Percentiles rank a stretch among this genome's conserved stretches.
Conservation (phyloP, 2,888 invertebrate species). For the Ditula angustiorana region DNA sequence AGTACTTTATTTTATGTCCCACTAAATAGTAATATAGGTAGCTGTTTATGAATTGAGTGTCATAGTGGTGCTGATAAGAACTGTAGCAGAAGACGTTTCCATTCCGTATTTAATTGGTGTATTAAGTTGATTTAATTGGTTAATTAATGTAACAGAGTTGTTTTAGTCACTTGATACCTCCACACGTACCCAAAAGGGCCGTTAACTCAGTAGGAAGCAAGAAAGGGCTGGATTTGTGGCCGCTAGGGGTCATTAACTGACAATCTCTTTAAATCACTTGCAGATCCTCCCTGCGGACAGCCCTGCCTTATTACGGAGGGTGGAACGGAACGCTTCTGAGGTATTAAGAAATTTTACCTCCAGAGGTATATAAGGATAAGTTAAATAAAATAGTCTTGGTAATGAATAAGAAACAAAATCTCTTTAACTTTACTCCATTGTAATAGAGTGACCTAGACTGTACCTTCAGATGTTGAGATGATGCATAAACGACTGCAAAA, state of each 20-base stretch:
- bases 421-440: too few species aligned
- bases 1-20: slow-evolving; percentile 51
- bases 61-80: slow-evolving; percentile 3
- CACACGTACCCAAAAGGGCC: slow-evolving; percentile 53
- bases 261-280: slow-evolving; percentile 83
- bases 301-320: slow-evolving; percentile 74
- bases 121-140: slow-evolving; percentile 28
- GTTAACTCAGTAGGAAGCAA: slow-evolving; percentile 61
- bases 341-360: slow-evolving; percentile 75
- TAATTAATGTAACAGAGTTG: slow-evolving; percentile 34
- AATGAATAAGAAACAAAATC: too few species aligned
- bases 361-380: slow-evolving; percentile 43
- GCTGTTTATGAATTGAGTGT: slow-evolving; percentile 22
- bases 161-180: slow-evolving; percentile 44
- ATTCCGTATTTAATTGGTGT: not conserved
- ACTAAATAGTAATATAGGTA: slow-evolving; percentile 47
- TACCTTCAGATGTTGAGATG: too few species aligned
- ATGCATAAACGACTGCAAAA: not conserved
- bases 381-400: not conserved
- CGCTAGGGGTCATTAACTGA: slow-evolving; percentile 76
- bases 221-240: slow-evolving; percentile 77
- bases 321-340: slow-evolving; percentile 56
- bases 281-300: slow-evolving; percentile 68
- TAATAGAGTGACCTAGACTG: too few species aligned
- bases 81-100: not conserved